A percentile compares a stretch with the other conserved stretches of the same genome.
Conservation (phyloP, 2,888 invertebrate genomes). For the Plebejus anna region DNA sequence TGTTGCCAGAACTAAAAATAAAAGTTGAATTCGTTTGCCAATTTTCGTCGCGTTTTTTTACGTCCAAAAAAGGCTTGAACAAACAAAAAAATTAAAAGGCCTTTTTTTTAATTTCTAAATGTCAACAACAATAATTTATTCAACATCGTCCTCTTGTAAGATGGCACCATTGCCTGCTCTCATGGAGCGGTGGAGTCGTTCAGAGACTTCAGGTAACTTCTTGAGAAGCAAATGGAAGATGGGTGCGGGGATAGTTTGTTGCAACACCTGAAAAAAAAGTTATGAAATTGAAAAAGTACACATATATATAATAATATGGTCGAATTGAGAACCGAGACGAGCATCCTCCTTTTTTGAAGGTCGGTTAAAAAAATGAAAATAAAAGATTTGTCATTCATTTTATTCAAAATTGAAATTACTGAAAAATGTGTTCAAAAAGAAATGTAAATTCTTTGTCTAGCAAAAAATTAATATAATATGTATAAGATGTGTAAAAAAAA, state of each 20-base stretch:
- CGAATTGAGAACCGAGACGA: too few relatives aligned
- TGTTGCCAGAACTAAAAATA: constrained; percentile 15
- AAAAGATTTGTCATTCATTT: too few relatives aligned
- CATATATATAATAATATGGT: too few relatives aligned
- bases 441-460: too few relatives aligned
- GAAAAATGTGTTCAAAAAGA: too few relatives aligned
- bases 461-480: too few relatives aligned
- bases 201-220: constrained; percentile 85
- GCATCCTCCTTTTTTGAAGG: too few relatives aligned
- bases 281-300: neutral
- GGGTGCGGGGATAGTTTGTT: constrained; percentile 96
- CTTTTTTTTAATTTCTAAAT: neutral
- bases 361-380: too few relatives aligned
- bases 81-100: constrained; percentile 1
- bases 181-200: constrained; percentile 68
- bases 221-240: constrained; percentile 94
- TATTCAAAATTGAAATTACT: too few relatives aligned
- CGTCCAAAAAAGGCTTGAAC: neutral
- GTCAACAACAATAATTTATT: constrained; percentile 47
- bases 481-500: too few relatives aligned
- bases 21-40: neutral
- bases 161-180: constrained; percentile 53
- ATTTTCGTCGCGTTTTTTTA: neutral
- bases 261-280: constrained; percentile 82
- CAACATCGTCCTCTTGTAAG: constrained; percentile 72